These are phyloP conservation scores for Lepus oiostolus DNA, from an alignment of 2,797 vertebrate species.

Conservation along the genomic window DNA sequence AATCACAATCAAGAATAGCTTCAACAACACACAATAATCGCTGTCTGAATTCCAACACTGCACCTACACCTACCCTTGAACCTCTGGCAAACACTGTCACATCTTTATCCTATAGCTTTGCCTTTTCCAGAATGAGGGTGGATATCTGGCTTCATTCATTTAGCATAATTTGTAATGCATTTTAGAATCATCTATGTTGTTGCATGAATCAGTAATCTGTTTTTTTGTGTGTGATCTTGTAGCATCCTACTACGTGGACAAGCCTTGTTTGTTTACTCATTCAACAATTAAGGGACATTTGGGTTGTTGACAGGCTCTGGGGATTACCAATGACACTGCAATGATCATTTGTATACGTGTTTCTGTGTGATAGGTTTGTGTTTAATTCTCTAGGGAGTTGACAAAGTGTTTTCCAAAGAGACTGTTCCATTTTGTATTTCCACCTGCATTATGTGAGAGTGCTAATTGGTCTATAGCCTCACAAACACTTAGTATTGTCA, in stretches of 20 bases:
- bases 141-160: neutral
- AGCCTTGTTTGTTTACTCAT: neutral
- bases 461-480: neutral
- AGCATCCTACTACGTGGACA: neutral
- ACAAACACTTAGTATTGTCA: neutral
- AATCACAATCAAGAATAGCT: neutral
- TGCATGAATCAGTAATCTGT: neutral
- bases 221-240: neutral
- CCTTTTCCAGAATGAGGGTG: neutral
- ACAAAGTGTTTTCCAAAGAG: neutral
- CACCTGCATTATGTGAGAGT: neutral
- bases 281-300: neutral
- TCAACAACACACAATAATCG: neutral
- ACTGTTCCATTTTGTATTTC: neutral
- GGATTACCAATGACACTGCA: neutral
- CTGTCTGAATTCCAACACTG: neutral
- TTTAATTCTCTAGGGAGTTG: neutral
- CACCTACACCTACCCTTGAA: rapidly evolving
- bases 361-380: neutral
- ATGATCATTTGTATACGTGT: neutral
- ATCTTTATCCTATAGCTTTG: neutral
- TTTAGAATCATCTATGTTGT: neutral
- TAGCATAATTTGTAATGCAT: rapidly evolving
- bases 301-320: neutral
- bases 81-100: neutral